phyloP scores from a whole-genome alignment of 1,140 invertebrate genomes.

The Hypothenemus hampei region DNA sequence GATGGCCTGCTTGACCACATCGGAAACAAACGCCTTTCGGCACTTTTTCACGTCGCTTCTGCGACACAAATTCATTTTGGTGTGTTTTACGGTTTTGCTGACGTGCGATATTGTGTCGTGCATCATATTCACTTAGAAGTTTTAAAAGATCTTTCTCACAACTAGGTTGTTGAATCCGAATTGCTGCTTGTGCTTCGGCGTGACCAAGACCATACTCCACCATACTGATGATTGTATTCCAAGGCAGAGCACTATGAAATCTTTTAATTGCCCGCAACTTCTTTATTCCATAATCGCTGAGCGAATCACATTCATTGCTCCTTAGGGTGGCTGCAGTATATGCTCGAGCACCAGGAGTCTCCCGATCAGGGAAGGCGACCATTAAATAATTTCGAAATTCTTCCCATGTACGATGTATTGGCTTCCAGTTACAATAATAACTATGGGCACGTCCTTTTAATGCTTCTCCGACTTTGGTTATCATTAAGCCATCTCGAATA shows the following conservation, averaged over 20 bases:
- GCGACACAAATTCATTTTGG: no score
- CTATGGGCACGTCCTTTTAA: conserved; percentile 17
- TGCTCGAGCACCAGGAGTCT: conserved; percentile 23
- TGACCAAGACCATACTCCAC: conserved; percentile 15
- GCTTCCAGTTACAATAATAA: conserved; percentile 27
- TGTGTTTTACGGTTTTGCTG: no score
- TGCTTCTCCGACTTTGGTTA: conserved; percentile 24
- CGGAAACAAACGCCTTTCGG: no score
- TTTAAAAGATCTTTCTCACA: no score
- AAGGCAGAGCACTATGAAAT: conserved; percentile 12
- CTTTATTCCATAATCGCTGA: conserved; percentile 16
- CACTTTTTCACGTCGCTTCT: no score
- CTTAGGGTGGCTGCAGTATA: conserved; percentile 9
- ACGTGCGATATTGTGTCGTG: no score
- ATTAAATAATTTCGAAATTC: conserved; percentile 14
- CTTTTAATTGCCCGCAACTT: conserved; percentile 14
- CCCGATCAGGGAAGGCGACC: conserved; percentile 27
- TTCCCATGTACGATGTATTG: no score
- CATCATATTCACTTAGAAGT: no score
- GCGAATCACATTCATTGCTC: conserved; percentile 14
- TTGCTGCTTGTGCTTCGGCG: conserved; percentile 8
- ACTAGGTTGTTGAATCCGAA: conserved; percentile 1
- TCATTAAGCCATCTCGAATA: conserved; percentile 24
- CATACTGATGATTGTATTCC: conserved; percentile 3
- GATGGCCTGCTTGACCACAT: no score